phyloP scores from a whole-genome alignment of 2,797 vertebrate species.

The Sebastes oblongus region DNA sequence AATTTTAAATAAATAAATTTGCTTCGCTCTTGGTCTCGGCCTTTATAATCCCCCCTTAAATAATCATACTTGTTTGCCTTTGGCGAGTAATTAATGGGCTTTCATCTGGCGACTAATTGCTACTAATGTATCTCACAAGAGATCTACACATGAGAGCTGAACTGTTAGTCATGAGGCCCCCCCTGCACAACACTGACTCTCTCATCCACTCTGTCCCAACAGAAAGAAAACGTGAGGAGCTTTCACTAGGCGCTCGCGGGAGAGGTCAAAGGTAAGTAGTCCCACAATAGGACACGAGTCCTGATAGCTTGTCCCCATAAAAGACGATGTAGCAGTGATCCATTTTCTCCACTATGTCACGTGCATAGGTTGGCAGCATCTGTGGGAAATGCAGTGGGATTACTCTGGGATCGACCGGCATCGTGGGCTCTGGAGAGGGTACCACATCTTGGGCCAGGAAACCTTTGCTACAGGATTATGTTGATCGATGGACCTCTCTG shows the following conservation, averaged over 20 bases:
- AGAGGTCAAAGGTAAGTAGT: conserved; percentile 21
- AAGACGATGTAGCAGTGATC: neutral
- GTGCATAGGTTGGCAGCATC: neutral
- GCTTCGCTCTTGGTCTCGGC: neutral
- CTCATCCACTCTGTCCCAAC: neutral
- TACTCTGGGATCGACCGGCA: neutral
- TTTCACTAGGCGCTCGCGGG: neutral
- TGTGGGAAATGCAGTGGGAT: neutral
- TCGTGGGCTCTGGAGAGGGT: neutral
- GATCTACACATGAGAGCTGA: conserved; percentile 46
- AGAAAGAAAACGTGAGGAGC: neutral
- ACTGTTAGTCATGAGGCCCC: neutral
- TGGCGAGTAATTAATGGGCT: conserved; percentile 75
- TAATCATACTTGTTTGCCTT: conserved; percentile 70
- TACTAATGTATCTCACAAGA: conserved; percentile 74
- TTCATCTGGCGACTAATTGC: conserved; percentile 77
- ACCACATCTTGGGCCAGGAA: conserved; percentile 38
- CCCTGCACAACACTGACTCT: neutral
- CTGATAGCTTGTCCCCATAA: neutral
- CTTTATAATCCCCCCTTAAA: conserved; percentile 64
- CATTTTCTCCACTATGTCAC: neutral
- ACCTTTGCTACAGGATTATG: conserved; percentile 43
- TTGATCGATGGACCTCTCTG: conserved; percentile 46
- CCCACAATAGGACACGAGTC: neutral
- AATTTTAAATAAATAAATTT: too few relatives aligned